Percentiles rank a stretch among this genome's conserved stretches.
These are phyloP conservation scores for Philantomba maxwellii DNA, from an alignment of 2,113 vertebrate species.

Conservation along the genomic window DNA sequence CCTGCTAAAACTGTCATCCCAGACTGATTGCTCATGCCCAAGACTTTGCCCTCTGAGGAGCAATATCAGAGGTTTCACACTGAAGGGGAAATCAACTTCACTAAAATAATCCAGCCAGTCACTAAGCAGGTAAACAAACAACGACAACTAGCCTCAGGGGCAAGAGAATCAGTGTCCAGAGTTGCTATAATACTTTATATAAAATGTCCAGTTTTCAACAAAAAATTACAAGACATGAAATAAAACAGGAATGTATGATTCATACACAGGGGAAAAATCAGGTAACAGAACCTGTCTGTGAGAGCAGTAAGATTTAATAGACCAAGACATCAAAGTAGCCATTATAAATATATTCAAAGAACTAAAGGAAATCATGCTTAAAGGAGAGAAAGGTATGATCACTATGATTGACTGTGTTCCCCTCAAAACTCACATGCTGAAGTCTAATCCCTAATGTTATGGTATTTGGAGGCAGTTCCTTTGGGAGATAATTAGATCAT, in stretches of 20 bases:
- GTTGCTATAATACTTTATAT: background rate
- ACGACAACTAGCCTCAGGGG: background rate
- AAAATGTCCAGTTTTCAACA: background rate
- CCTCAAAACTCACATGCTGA: background rate
- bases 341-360: background rate
- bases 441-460: background rate
- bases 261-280: background rate
- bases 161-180: background rate
- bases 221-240: background rate
- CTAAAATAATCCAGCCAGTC: background rate
- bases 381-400: background rate
- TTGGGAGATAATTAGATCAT: background rate
- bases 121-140: background rate
- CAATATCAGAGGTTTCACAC: background rate
- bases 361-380: background rate
- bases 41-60: background rate
- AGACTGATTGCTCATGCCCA: background rate
- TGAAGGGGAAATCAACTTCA: background rate
- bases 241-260: background rate
- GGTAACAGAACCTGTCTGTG: background rate
- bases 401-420: background rate
- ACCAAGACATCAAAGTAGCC: background rate
- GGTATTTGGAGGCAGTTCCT: background rate
- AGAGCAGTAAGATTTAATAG: constrained; percentile 2
- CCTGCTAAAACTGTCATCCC: background rate